Conservation (phyloP, 2,888 invertebrate species). For the Tetrapedia diversipes region DNA sequence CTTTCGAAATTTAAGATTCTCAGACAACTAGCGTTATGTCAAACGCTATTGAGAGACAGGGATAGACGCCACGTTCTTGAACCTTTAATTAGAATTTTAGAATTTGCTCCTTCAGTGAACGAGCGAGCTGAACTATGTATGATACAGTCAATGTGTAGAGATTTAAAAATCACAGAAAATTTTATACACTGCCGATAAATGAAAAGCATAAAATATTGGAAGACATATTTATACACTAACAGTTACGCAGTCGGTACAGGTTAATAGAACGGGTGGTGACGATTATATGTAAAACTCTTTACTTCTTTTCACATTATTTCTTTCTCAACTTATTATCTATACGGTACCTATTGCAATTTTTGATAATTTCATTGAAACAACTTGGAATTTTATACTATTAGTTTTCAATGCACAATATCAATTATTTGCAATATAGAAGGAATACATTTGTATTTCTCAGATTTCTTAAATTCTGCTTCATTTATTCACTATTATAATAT, state of each 20-base stretch:
- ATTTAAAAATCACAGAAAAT: not conserved
- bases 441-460: no score
- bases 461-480: no score
- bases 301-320: no score
- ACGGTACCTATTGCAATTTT: not conserved
- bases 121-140: no score
- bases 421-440: no score
- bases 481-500: no score
- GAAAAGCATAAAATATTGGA: not conserved
- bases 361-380: not conserved
- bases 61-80: not conserved
- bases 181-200: not conserved
- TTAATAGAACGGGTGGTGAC: no score
- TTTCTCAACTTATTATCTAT: no score
- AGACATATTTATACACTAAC: no score
- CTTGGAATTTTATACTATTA: no score
- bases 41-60: constrained; percentile 1
- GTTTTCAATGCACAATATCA: not conserved
- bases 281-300: no score
- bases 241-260: no score
- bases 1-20: constrained; percentile 16
- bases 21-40: not conserved
- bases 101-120: not conserved
- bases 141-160: accelerated
- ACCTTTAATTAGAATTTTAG: constrained; percentile 3